Percentiles rank a stretch among this genome's conserved stretches.
These are phyloP conservation scores for Callipepla californica DNA, from an alignment of 2,113 vertebrate species.

Conservation along the genomic window DNA sequence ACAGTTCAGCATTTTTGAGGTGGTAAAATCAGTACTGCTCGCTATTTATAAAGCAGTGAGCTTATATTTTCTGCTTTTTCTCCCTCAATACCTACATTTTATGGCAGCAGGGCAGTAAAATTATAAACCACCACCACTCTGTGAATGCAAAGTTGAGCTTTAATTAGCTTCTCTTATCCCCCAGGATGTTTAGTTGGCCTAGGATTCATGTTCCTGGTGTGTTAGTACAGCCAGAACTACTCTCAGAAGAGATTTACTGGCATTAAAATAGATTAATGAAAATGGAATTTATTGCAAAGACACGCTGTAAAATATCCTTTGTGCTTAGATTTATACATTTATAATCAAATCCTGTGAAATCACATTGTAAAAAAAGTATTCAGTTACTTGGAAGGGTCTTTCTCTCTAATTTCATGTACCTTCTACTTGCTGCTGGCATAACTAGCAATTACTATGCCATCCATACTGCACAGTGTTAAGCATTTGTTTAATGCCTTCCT, in stretches of 20 bases:
- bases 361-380: background rate
- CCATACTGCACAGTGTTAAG: background rate
- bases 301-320: background rate
- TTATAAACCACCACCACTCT: background rate
- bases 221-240: background rate
- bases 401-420: background rate
- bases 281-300: constrained; percentile 10
- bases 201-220: background rate
- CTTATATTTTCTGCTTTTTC: background rate
- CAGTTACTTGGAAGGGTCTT: background rate
- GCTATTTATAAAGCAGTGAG: background rate
- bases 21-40: background rate
- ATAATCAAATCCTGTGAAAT: background rate
- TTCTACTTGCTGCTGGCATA: background rate
- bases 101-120: background rate
- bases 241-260: background rate
- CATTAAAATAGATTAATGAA: background rate
- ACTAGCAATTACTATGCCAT: background rate
- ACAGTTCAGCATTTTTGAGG: background rate
- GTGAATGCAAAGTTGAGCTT: background rate
- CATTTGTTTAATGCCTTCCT: background rate
- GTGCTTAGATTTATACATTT: background rate
- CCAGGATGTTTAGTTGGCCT: background rate
- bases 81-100: background rate
- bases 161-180: background rate